Percentiles rank a stretch among this genome's conserved stretches.
Conservation (phyloP, 2,113 vertebrate genomes). For the Atlantisia rogersi region DNA sequence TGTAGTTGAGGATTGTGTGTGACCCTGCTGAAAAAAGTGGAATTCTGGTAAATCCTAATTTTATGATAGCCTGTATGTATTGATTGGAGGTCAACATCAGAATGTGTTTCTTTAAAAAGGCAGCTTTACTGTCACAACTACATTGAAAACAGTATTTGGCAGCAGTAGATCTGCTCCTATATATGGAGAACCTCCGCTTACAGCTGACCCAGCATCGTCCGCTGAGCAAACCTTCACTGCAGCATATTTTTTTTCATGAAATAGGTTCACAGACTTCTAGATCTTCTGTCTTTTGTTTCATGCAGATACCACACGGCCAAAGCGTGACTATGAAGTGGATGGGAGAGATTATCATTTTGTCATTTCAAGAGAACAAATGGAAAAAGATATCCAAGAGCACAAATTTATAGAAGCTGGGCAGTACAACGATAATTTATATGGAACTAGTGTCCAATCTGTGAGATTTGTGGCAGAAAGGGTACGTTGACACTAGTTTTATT, state of each 20-base stretch:
- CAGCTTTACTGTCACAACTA: not conserved
- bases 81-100: not conserved
- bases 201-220: not conserved
- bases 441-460: slow-evolving; percentile 96
- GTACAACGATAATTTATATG: slow-evolving; percentile 98
- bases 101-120: not conserved
- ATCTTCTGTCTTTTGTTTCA: slow-evolving; percentile 7
- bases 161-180: not conserved
- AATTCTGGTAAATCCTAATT: not conserved
- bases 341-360: slow-evolving; percentile 97
- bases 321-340: slow-evolving; percentile 94
- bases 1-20: not conserved
- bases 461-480: slow-evolving; percentile 97
- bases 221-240: not conserved
- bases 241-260: not conserved
- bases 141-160: not conserved
- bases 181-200: not conserved
- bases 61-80: not conserved
- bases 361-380: slow-evolving; percentile 96
- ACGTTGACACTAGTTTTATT: slow-evolving; percentile 44
- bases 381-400: slow-evolving; percentile 99
- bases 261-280: not conserved
- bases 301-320: slow-evolving; percentile 92
- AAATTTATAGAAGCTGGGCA: slow-evolving; percentile 99
- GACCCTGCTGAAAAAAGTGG: not conserved